A percentile compares a stretch with the other conserved stretches of the same genome.
phyloP scores from a whole-genome alignment of 2,888 invertebrate genomes.

The Leptinotarsa peninsularis region DNA sequence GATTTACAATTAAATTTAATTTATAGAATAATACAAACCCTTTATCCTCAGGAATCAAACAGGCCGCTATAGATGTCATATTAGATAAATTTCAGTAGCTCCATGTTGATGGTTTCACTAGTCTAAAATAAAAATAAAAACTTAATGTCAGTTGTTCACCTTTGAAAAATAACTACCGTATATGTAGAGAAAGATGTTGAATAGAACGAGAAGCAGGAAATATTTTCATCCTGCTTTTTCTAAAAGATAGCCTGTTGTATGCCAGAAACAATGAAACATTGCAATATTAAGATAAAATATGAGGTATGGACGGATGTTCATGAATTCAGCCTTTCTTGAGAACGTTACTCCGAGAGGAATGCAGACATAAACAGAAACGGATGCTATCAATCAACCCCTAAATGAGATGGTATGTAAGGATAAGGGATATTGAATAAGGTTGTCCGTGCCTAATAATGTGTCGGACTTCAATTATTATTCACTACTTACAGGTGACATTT shows the following conservation, averaged over 20 bases:
- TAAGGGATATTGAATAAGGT: no score
- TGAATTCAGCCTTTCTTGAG: no score
- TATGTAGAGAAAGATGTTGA: constrained; percentile 1
- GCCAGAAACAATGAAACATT: no score
- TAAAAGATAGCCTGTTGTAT: no score
- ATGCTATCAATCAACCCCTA: not conserved
- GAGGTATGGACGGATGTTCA: not conserved
- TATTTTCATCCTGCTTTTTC: no score
- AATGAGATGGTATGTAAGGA: not conserved
- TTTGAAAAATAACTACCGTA: not conserved
- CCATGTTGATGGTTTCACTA: constrained; percentile 21
- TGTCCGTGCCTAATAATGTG: no score
- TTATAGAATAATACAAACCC: constrained; percentile 45
- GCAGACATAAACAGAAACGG: not conserved
- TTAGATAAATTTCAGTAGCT: constrained; percentile 1
- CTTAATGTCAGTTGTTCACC: not conserved
- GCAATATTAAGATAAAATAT: not conserved
- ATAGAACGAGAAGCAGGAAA: not conserved
- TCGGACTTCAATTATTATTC: no score
- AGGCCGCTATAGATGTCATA: constrained; percentile 50
- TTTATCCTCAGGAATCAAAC: constrained; percentile 50
- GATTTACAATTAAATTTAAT: not conserved
- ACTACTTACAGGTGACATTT: no score
- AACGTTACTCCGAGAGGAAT: not conserved
- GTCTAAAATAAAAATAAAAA: constrained; percentile 3